A percentile compares a stretch with the other conserved stretches of the same genome.
These are phyloP conservation scores for Danaus chrysippus DNA, from an alignment of 2,888 invertebrate genomes.

Conservation along the genomic window DNA sequence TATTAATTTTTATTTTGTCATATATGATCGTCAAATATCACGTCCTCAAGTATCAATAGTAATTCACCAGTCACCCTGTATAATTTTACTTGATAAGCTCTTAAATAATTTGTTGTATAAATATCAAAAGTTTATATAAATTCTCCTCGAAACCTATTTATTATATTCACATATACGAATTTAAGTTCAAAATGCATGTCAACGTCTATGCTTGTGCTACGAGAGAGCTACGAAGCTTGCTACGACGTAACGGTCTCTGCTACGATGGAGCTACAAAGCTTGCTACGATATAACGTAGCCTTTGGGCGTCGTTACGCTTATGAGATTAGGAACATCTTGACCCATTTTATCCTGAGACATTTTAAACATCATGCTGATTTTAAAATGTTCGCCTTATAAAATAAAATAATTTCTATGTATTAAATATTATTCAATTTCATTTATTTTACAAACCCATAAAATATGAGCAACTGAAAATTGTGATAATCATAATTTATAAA, in stretches of 20 bases:
- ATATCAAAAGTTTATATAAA: no score
- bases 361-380: conserved; percentile 14
- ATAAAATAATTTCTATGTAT: background rate
- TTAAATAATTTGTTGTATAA: no score
- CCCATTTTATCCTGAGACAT: conserved; percentile 32
- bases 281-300: conserved; percentile 31
- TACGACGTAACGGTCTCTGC: conserved; percentile 30
- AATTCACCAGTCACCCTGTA: no score
- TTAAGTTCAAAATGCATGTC: conserved; percentile 2
- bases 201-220: background rate
- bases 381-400: conserved; percentile 1
- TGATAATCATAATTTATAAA: no score
- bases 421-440: background rate
- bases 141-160: no score
- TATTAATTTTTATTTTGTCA: no score
- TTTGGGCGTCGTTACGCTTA: conserved; percentile 37
- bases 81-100: no score
- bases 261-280: background rate
- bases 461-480: no score
- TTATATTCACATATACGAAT: background rate
- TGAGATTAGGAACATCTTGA: conserved; percentile 35
- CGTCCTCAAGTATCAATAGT: no score
- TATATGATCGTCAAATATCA: no score
- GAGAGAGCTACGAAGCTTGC: conserved; percentile 3
- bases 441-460: no score